A percentile compares a stretch with the other conserved stretches of the same genome.
phyloP scores from a whole-genome alignment of 2,888 invertebrate species.

The Brachynemurus nebulosus region DNA sequence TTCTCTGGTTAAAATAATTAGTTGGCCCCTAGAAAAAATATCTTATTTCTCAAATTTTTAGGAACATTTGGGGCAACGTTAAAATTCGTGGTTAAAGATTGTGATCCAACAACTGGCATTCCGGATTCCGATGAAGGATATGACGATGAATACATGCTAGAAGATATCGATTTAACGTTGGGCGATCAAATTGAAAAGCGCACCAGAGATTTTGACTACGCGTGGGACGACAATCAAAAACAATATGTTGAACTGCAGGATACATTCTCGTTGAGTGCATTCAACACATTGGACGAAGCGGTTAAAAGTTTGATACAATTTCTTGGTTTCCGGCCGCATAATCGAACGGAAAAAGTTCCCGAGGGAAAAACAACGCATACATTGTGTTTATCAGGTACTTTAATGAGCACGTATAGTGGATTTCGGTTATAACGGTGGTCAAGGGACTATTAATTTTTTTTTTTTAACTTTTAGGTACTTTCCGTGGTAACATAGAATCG shows the following conservation, averaged over 20 bases:
- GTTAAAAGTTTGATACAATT: constrained; percentile 71
- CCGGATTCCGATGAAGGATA: constrained; percentile 96
- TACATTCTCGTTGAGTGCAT: constrained; percentile 76
- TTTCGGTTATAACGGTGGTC: too few species aligned
- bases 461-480: constrained; percentile 54
- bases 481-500: constrained; percentile 82
- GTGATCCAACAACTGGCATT: constrained; percentile 86
- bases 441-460: not conserved
- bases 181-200: constrained; percentile 57
- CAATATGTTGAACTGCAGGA: constrained; percentile 64
- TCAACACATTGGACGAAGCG: constrained; percentile 67
- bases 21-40: too few species aligned
- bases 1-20: too few species aligned
- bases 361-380: constrained; percentile 74
- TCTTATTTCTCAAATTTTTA: constrained; percentile 22
- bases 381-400: constrained; percentile 58
- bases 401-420: too few species aligned
- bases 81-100: constrained; percentile 90
- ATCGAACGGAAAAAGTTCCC: constrained; percentile 67
- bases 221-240: not conserved
- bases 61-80: constrained; percentile 78
- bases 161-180: constrained; percentile 77
- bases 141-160: constrained; percentile 89
- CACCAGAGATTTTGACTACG: constrained; percentile 44
- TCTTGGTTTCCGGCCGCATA: constrained; percentile 73